Evolutionary conservation across 2,113 vertebrate genomes (phyloP), one percentile per base, ranked within the genome.

Genomic region (Pampusana beccarii): DNA sequence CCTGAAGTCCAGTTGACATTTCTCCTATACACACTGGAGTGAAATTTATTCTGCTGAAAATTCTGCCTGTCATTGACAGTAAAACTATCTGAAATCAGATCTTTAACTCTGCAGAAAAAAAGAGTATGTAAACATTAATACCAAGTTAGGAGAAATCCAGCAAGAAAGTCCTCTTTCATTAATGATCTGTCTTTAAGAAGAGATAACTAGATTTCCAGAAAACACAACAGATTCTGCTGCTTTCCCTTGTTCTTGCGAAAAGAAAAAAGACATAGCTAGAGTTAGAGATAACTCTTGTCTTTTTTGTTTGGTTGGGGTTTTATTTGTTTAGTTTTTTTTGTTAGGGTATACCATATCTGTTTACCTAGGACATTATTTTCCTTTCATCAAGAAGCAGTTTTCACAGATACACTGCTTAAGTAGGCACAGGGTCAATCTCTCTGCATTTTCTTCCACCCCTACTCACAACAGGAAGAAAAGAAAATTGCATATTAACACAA

Each of bases 331-430:
- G 40, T 40, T 46, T 46, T 33, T 58, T 65, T 65, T 67, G 26
- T 67, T 29, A 77, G 71, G 54, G 12, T n/a, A 28, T 31, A 36
- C 65, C 78, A 19, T 69, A 33, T 60, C 46, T 80, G 11, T 93
- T 92, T 90, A 48, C 72, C 71, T 86, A 88, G 82, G 81, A 71
- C 48, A 26, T 53, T 69, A 46, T 74, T 93, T 80, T 91, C 53
- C 19, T 88, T 88, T 91, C 70, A 70, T 80, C 57, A 60, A 67
- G 57, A 93, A 86, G 38, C 46, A 81, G 16, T 66, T 91, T 96
- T 96, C 91, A 86, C 90, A 95, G 90, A 95, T 85, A 57, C 26
- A 10, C 25, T 86, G 64, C 77, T 97, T 92, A 56, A 19, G 38
- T 29, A 56, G 94, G 88, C 90, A 53, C 46, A 40, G 73, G 65